Base-by-base conservation (phyloP, 64 coral and sea anemone genomes). In the Pachyseris speciosa region DNA sequence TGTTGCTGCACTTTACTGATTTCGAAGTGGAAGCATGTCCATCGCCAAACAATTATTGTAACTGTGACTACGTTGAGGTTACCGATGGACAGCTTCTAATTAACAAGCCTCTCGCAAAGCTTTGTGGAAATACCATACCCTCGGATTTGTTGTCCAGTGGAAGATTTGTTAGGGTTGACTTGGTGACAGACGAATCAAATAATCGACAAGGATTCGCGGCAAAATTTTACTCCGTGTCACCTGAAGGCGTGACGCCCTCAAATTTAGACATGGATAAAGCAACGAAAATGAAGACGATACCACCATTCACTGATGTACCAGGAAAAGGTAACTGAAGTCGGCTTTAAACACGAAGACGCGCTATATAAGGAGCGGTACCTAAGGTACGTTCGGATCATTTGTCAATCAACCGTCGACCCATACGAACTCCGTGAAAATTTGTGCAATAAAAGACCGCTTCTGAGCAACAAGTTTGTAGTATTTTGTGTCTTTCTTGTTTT, bases 271-370 rank as follows among this genome's bases (percentile, higher is more conserved):
- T 22, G 11, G 71, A 47, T 47, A 9, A 1, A 42, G n/a, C 22
- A 1, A 75, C 25, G 26, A 16, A 50, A 12, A 4, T 5, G 22
- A 75, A 48, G 26, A 29, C 72, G 12, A 2, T 75, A 30, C 41
- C 72, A 75, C 37, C 72, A 4, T 2, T 24, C 41, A 45, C 20
- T 5, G 72, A 50, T 24, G 20, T 2, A 10, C 72, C 72, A 24
- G 26, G 26, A 25, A 75, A 75, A 75, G 72, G 72, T 75, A 75
- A 75, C 22, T n/a, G n/a, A n/a, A n/a, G n/a, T n/a, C n/a, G n/a
- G n/a, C n/a, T n/a, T n/a, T n/a, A n/a, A n/a, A n/a, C n/a, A n/a
- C n/a, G n/a, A n/a, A n/a, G n/a, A n/a, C n/a, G n/a, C n/a, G n/a
- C n/a, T n/a, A n/a, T n/a, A n/a, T n/a, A n/a, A n/a, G n/a, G n/a